phyloP scores from a whole-genome alignment of 1,140 invertebrate species.

The Euura lappo region DNA sequence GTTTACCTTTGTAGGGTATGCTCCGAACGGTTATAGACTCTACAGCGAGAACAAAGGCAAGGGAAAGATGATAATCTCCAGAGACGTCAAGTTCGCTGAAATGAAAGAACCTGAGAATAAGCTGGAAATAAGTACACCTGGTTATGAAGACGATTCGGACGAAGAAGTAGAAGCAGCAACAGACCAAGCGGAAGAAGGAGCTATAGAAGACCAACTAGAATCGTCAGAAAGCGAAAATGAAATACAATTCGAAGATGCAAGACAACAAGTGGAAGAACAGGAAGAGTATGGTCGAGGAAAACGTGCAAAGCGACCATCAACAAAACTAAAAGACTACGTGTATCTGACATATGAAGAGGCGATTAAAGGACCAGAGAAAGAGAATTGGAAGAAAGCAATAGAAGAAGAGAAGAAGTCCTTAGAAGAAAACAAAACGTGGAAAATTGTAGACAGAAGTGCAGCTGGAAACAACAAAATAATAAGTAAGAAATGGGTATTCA shows the following conservation, averaged over 20 bases:
- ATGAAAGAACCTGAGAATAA: background rate
- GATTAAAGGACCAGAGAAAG: background rate
- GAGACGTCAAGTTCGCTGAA: conserved; percentile 27
- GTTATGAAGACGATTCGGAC: background rate
- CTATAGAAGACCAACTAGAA: background rate
- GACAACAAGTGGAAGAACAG: background rate
- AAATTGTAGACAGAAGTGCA: background rate
- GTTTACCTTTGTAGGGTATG: conserved; percentile 29
- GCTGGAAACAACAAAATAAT: conserved; percentile 5
- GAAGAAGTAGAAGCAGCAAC: background rate
- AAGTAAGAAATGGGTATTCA: background rate
- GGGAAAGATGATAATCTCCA: conserved; percentile 28
- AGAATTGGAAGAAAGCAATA: conserved; percentile 15
- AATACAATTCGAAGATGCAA: background rate
- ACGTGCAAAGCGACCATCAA: background rate
- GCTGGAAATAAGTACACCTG: background rate
- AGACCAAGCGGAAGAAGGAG: background rate
- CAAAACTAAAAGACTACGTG: background rate
- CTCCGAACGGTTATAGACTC: conserved; percentile 29
- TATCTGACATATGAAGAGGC: background rate
- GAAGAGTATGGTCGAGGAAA: background rate
- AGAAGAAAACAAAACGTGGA: conserved; percentile 8
- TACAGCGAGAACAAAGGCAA: conserved; percentile 27
- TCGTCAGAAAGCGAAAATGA: background rate
- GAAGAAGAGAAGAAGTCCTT: conserved; percentile 13